Evolutionary conservation across 53 echinoderm and acorn worm species (phyloP).

Genomic region (Arbacia lixula): DNA sequence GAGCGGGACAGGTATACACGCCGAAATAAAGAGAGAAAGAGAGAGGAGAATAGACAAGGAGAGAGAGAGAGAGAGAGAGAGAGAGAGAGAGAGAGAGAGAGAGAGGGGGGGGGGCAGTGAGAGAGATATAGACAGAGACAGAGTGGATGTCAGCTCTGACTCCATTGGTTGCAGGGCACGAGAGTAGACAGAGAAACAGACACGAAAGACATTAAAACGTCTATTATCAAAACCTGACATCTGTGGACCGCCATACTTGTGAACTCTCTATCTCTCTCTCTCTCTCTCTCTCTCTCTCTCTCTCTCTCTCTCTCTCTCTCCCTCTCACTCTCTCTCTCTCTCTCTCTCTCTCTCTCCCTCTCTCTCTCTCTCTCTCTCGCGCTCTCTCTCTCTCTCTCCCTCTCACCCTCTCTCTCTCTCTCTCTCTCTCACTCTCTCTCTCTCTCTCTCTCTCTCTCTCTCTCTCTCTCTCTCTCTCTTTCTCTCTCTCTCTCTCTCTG

Average conservation of each 20-base stretch:
- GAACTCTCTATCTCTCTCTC: background rate
- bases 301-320: background rate
- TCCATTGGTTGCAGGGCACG: background rate
- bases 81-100: no score
- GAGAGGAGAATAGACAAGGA: no score
- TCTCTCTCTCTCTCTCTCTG: background rate
- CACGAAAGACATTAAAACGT: conserved; percentile 30
- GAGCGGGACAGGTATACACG: no score
- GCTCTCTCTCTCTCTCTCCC: background rate
- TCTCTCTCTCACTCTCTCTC: background rate
- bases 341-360: background rate
- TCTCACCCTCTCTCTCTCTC: no score
- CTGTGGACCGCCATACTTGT: background rate
- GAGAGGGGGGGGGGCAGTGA: no score
- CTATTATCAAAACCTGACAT: conserved; percentile 15
- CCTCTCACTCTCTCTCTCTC: background rate
- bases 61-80: no score
- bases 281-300: background rate
- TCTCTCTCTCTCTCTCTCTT: background rate
- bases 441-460: background rate
- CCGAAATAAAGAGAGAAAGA: no score
- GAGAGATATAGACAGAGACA: no score
- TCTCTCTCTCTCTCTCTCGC: background rate
- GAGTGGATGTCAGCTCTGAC: no score
- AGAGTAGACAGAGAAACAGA: background rate